Conservation (phyloP, 1,140 invertebrate species). For the Thaumetopoea pityocampa region DNA sequence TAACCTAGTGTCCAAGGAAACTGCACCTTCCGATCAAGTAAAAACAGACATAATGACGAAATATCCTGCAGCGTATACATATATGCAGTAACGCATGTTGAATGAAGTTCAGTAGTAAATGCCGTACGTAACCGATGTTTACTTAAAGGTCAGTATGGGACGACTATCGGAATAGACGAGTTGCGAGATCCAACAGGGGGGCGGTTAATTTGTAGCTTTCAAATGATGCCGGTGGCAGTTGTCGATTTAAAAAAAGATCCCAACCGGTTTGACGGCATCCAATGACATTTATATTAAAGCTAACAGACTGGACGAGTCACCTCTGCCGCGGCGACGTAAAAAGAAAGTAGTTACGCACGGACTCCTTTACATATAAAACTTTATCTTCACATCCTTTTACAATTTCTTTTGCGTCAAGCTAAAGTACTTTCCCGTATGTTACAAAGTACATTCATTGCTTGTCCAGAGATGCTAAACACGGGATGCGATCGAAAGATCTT, state of each 20-base stretch:
- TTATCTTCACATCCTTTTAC: neutral
- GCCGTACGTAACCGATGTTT: too few species aligned
- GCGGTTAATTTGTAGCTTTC: slow-evolving; percentile 32
- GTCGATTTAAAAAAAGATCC: slow-evolving; percentile 45
- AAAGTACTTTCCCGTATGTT: too few species aligned
- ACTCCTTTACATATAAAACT: neutral
- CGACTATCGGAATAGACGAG: slow-evolving; percentile 10
- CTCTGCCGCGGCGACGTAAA: slow-evolving; percentile 30
- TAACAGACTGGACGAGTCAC: slow-evolving; percentile 50
- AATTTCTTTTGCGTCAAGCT: too few species aligned
- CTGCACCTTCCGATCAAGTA: too few species aligned
- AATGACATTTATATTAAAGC: slow-evolving; percentile 60
- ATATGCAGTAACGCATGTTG: too few species aligned
- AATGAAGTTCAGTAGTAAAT: too few species aligned
- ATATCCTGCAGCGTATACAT: too few species aligned
- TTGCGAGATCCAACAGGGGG: slow-evolving; percentile 3
- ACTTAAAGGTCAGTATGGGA: slow-evolving; percentile 8
- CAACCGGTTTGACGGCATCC: slow-evolving; percentile 54
- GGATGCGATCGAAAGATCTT: too few species aligned
- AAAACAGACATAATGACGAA: too few species aligned
- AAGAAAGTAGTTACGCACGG: slow-evolving; percentile 42
- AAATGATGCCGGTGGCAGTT: slow-evolving; percentile 38
- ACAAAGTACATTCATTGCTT: too few species aligned
- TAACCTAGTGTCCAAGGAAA: too few species aligned
- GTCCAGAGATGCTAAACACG: too few species aligned